Percentiles rank a stretch among this genome's conserved stretches.
Conservation (phyloP, 2,888 invertebrate species). For the Poecilus cupreus region DNA sequence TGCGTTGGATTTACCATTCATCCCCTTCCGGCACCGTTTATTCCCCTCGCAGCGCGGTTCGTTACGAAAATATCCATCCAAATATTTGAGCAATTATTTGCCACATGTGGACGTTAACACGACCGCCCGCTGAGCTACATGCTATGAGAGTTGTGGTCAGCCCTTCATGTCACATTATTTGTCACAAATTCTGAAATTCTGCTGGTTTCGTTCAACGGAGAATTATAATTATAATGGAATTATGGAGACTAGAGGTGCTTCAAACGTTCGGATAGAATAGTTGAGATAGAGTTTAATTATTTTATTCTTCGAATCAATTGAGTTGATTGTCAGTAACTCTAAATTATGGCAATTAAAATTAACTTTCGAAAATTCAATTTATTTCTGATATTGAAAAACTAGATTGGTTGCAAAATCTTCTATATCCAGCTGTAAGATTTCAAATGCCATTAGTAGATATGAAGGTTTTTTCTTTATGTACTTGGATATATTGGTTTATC, state of each 20-base stretch:
- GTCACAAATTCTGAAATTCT: conserved; percentile 35
- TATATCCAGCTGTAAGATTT: too few relatives aligned
- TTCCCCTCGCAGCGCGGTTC: not conserved
- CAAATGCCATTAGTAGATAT: too few relatives aligned
- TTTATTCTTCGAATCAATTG: not conserved
- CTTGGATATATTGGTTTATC: too few relatives aligned
- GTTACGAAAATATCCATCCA: conserved; percentile 42
- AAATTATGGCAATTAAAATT: too few relatives aligned
- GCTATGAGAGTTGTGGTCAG: not conserved
- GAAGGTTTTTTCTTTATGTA: too few relatives aligned
- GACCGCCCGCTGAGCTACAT: not conserved
- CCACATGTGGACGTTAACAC: conserved; percentile 27
- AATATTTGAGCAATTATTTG: conserved; percentile 35
- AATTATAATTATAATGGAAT: not conserved
- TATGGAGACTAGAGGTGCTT: not conserved
- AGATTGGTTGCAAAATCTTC: too few relatives aligned
- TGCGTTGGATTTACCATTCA: not conserved
- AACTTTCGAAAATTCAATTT: too few relatives aligned
- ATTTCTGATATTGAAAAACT: too few relatives aligned
- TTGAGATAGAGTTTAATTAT: not conserved
- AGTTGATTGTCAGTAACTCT: too few relatives aligned
- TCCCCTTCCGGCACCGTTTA: not conserved
- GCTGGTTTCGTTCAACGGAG: not conserved
- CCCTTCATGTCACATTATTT: conserved; percentile 19
- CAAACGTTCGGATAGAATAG: not conserved